Evolutionary conservation across 2,113 vertebrate species (phyloP).

Genomic region (Pterophyllum scalare): DNA sequence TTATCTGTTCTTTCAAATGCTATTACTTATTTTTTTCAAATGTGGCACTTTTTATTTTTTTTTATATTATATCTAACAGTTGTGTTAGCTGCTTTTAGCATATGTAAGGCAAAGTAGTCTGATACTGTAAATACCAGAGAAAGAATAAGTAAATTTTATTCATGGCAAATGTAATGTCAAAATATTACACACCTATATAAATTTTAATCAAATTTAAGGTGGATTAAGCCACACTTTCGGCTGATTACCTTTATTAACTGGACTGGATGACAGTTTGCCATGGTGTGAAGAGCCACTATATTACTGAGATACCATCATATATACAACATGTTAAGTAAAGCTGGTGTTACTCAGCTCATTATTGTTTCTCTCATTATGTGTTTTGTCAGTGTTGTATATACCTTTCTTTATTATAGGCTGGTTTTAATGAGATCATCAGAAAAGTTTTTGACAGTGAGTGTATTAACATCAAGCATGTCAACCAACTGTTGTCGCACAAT

Average conservation of each 20-base stretch:
- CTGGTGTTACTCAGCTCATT: neutral
- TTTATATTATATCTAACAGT: neutral
- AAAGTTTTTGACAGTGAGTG: slow-evolving; percentile 50
- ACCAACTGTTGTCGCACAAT: slow-evolving; percentile 35
- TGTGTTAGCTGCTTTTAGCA: neutral
- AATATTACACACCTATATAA: neutral
- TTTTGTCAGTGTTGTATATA: slow-evolving; percentile 10
- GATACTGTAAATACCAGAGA: neutral
- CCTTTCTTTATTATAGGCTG: slow-evolving; percentile 30
- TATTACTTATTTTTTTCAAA: neutral
- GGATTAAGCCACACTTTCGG: neutral
- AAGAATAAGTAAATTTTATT: neutral
- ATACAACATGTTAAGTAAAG: neutral
- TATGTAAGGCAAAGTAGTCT: neutral
- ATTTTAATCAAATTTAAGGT: neutral
- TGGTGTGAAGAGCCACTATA: neutral
- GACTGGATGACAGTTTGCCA: neutral
- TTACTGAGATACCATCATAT: neutral
- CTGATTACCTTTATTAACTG: neutral
- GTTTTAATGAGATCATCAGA: slow-evolving; percentile 55
- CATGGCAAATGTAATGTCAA: neutral
- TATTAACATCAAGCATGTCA: slow-evolving; percentile 45
- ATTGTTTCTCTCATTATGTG: slow-evolving; percentile 20
- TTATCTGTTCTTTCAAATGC: neutral
- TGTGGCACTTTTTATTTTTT: neutral